These are phyloP conservation scores for Amphiura filiformis DNA, from an alignment of 35 echinoderm and acorn worm genomes.

Conservation along the genomic window DNA sequence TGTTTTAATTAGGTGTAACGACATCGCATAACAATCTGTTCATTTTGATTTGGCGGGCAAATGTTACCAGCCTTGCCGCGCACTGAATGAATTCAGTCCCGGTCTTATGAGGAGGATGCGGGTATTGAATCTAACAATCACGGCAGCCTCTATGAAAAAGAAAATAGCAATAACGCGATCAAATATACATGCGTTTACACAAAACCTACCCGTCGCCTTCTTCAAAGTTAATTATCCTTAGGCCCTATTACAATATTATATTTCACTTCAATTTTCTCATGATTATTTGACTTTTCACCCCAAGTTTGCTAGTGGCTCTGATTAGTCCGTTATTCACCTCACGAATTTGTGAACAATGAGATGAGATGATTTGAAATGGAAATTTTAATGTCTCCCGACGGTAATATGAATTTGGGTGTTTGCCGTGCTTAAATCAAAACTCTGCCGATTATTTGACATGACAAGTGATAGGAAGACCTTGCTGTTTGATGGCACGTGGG, in stretches of 20 bases:
- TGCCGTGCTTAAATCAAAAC: background rate
- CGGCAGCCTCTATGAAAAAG: background rate
- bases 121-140: background rate
- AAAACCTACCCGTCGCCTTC: slow-evolving; percentile 1
- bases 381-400: background rate
- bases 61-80: too few relatives aligned
- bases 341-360: background rate
- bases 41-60: background rate
- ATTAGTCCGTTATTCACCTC: background rate
- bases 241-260: slow-evolving; percentile 12
- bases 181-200: slow-evolving; percentile 8
- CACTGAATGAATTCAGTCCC: background rate
- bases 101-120: background rate
- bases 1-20: slow-evolving; percentile 15
- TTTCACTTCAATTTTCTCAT: background rate
- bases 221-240: slow-evolving; percentile 15
- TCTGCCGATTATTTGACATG: background rate
- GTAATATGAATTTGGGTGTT: background rate
- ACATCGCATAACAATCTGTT: slow-evolving; percentile 10
- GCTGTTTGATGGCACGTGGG: background rate
- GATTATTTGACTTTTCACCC: slow-evolving; percentile 11
- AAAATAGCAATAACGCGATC: background rate
- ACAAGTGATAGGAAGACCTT: background rate
- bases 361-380: background rate
- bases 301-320: background rate